Conservation (phyloP, 2,888 invertebrate species). For the Stenoptilia bipunctidactyla region DNA sequence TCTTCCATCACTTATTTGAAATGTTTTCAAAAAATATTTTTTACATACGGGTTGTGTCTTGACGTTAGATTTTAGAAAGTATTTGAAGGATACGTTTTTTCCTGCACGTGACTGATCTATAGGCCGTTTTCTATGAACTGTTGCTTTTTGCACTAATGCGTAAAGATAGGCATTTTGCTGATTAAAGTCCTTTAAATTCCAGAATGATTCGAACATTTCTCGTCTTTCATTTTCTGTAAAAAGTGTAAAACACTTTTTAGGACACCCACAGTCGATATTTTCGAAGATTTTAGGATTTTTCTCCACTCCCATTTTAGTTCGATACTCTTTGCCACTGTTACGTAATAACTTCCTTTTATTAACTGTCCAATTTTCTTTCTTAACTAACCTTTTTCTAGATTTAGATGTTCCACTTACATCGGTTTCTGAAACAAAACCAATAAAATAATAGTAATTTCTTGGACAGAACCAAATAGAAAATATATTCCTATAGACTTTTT, state of each 20-base stretch:
- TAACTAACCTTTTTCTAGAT: constrained; percentile 10
- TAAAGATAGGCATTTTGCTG: constrained; percentile 2
- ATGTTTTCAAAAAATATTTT: constrained; percentile 6
- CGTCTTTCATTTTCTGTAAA: constrained; percentile 10
- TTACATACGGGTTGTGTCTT: constrained; percentile 6
- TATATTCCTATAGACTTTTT: not conserved
- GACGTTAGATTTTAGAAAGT: constrained; percentile 9
- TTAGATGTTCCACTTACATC: constrained; percentile 13
- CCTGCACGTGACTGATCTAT: constrained; percentile 9
- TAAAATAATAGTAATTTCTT: constrained; percentile 2
- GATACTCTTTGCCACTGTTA: constrained; percentile 16
- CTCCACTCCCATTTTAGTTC: constrained; percentile 11
- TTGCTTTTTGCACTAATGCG: constrained; percentile 13
- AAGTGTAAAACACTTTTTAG: constrained; percentile 5
- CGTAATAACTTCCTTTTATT: constrained; percentile 12
- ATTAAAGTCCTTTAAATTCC: too few relatives aligned
- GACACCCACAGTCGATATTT: constrained; percentile 7
- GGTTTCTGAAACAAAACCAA: constrained; percentile 10
- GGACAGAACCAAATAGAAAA: constrained; percentile 1
- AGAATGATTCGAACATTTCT: constrained; percentile 11
- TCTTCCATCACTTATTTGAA: constrained; percentile 12
- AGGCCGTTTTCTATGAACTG: constrained; percentile 15
- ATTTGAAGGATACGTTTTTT: constrained; percentile 8
- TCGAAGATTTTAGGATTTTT: constrained; percentile 8
- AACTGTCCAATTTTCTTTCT: constrained; percentile 10